phyloP scores from a whole-genome alignment of 2,797 vertebrate species.

The Lutjanus campechanus region DNA sequence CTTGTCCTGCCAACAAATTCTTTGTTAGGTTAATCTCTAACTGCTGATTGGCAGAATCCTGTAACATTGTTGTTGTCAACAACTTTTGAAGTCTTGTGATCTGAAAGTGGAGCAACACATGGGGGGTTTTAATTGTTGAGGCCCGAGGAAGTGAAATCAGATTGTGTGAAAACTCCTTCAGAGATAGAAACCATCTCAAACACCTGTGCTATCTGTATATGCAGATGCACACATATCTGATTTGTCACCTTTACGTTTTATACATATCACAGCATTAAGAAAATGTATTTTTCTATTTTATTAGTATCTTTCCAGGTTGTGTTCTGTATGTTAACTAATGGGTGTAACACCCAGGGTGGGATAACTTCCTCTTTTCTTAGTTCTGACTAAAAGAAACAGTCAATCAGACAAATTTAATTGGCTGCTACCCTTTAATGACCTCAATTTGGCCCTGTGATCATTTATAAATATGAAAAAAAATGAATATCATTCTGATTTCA shows the following conservation, averaged over 20 bases:
- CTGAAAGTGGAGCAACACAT: slow-evolving; percentile 40
- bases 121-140: slow-evolving; percentile 9
- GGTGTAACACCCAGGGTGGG: not conserved
- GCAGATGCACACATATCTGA: not conserved
- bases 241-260: not conserved
- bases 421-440: no score
- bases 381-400: slow-evolving; percentile 14
- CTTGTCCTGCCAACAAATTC: slow-evolving; percentile 52
- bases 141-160: not conserved
- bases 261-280: not conserved
- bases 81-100: slow-evolving; percentile 59
- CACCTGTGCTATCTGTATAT: not conserved
- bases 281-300: no score
- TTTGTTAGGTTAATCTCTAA: slow-evolving; percentile 70
- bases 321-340: not conserved
- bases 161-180: not conserved
- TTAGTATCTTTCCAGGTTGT: no score
- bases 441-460: no score
- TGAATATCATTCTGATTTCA: no score
- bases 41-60: slow-evolving; percentile 50
- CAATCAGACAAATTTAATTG: no score
- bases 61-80: slow-evolving; percentile 44
- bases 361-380: slow-evolving; percentile 6
- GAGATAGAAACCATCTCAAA: not conserved
- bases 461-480: no score